Base-by-base conservation (phyloP, 2,888 invertebrate species). In the Lamellibrachia satsuma region DNA sequence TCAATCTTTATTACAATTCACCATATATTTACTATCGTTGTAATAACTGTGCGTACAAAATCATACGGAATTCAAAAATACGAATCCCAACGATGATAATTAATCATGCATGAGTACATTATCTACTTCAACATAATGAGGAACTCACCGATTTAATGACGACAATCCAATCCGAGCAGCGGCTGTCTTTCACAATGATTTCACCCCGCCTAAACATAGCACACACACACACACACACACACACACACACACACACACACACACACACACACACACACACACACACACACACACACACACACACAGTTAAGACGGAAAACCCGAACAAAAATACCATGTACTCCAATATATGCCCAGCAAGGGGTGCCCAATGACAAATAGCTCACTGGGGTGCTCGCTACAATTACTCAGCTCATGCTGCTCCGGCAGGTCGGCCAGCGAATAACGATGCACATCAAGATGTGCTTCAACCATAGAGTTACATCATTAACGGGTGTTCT, bases 111-210 rank as follows among this genome's bases (percentile, higher is more conserved):
- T 39, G 39, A 39, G 39, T 39, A 39, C 39, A 39, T 9, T 55
- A 55, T 55, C 7, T 55, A 22, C n/a, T 6, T 75, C 6, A 22
- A 75, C n/a, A 75, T 75, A 75, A 39, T 11, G 22, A 75, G 52
- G 27, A 51, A 93, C 95, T 95, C 94, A 96, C 96, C 90, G 96
- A 96, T 92, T 96, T 96, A 2, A 96, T 96, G 7, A 96, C 95
- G 94, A 95, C 95, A 8, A 96, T 95, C 96, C 96, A 96, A 92
- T 96, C 95, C 0, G 95, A 96, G 55, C 95, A 94, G 92, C 95
- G 95, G 93, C 96, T 96, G 95, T 96, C 96, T 15, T 95, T 94
- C n/a, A 96, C 96, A 91, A 96, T 92, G 4, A 96, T 95, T 93
- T 95, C 95, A 8, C 95, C 96, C 8, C 95, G 95, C 57, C 96